Evolutionary conservation across 92 coral and sea anemone genomes (phyloP), one percentile per base, ranked within the genome.

Genomic region (Actinernus sp.): DNA sequence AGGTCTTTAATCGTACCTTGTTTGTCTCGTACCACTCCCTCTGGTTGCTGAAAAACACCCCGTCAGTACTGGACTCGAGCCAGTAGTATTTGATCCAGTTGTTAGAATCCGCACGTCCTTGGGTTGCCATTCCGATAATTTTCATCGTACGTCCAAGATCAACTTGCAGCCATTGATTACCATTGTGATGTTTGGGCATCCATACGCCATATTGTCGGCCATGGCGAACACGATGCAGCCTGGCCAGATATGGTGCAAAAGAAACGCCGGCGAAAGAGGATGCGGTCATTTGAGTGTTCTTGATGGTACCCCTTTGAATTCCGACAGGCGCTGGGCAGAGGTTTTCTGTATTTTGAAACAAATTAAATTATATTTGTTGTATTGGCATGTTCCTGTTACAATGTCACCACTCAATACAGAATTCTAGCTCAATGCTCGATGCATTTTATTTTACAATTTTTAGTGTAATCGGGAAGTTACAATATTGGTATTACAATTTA

Each of bases 1-100:
- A n/a, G n/a, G n/a, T n/a, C n/a, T n/a, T n/a, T n/a, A n/a, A 6
- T 34, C 6, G 41, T 54, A 57, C 78, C 78, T 45, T 23, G 23
- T 28, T 16, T 17, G 37, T 31, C 20, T 59, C 66, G 6, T 31
- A 37, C 70, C 70, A 63, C 26, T 63, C 55, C 34, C 56, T 44
- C 39, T 40, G 26, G 26, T n/a, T 40, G 48, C 66, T 70, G 41
- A 78, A 78, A 54, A 70, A 65, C 36, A 71, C 68, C 1, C 88
- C 96, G 14, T 89, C 92, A 3, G 47, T 12, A 10, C 96, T 71
- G 37, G 74, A 79, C 40, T 61, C 55, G 8, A 89, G 68, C 26
- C 63, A 74, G 71, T 79, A 89, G 10, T 82, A 76, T n/a, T 57
- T 73, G 49, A 89, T 84, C 88, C 88, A 89, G 4, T 79, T 63